Evolutionary conservation across 2,888 invertebrate genomes (phyloP).

Genomic region (Nasonia oneida): DNA sequence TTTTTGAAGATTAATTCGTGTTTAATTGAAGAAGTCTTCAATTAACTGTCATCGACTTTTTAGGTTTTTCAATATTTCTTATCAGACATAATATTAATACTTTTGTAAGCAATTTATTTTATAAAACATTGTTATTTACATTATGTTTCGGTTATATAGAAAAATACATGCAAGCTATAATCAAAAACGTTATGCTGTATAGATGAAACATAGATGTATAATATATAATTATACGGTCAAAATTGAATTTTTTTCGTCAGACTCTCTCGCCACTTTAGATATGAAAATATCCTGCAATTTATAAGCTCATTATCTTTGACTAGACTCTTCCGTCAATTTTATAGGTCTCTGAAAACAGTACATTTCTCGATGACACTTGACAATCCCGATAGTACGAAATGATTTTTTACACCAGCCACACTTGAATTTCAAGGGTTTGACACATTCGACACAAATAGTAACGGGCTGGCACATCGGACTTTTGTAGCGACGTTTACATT

Average conservation of each 20-base stretch:
- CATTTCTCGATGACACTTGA: constrained; percentile 11
- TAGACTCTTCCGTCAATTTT: neutral
- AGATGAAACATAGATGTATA: neutral
- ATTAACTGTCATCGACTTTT: neutral
- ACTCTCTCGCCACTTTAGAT: too few relatives aligned
- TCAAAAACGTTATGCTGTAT: neutral
- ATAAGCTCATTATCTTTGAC: too few relatives aligned
- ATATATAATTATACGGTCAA: neutral
- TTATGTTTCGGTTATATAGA: too few relatives aligned
- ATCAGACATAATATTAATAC: neutral
- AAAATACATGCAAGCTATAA: too few relatives aligned
- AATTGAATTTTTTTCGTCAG: too few relatives aligned
- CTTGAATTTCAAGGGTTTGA: constrained; percentile 26
- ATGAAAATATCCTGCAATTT: too few relatives aligned
- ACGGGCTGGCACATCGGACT: neutral
- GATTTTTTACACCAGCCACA: constrained; percentile 21
- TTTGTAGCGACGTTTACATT: constrained; percentile 10
- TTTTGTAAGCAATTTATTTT: neutral
- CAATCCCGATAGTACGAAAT: constrained; percentile 16
- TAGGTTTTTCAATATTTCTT: neutral
- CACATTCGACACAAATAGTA: constrained; percentile 33
- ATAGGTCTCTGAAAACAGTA: neutral
- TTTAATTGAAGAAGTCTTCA: too few relatives aligned
- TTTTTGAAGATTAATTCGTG: too few relatives aligned
- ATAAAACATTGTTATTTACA: too few relatives aligned